Percentiles rank a stretch among this genome's conserved stretches.
Evolutionary conservation across 2,888 invertebrate genomes (phyloP).

Genomic region (Ferrisia virgata): DNA sequence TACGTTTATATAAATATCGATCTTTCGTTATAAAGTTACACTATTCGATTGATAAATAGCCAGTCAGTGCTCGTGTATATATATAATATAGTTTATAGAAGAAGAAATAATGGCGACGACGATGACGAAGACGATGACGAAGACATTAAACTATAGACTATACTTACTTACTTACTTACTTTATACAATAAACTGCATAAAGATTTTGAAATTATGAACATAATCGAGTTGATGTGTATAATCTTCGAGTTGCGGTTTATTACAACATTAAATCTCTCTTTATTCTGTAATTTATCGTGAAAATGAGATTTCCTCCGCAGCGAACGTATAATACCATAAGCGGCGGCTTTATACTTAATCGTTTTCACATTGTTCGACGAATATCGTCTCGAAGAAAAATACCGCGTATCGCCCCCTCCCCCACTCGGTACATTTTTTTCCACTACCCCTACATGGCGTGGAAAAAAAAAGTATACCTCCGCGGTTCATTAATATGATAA

Average conservation of each 20-base stretch:
- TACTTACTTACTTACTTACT: no score
- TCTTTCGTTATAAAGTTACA: no score
- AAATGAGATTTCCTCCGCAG: conserved; percentile 15
- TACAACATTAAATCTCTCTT: conserved; percentile 8
- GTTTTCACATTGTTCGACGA: background rate
- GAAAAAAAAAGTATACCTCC: background rate
- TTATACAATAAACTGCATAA: background rate
- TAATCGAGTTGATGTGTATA: background rate
- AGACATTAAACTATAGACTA: no score
- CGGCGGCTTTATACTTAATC: background rate
- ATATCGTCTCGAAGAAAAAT: background rate
- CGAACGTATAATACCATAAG: background rate
- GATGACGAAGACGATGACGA: no score
- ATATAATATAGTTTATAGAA: no score
- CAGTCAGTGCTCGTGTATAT: no score
- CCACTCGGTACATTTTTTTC: background rate
- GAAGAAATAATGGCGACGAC: no score
- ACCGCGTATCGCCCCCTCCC: background rate
- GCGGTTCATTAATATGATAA: conserved; percentile 7
- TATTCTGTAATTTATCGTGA: conserved; percentile 10
- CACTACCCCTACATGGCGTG: background rate
- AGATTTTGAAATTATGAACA: background rate
- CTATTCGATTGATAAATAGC: no score
- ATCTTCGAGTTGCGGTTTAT: conserved; percentile 11
- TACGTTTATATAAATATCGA: no score